Base-by-base conservation (phyloP, 2,888 invertebrate genomes). In the Resseliella maxima region DNA sequence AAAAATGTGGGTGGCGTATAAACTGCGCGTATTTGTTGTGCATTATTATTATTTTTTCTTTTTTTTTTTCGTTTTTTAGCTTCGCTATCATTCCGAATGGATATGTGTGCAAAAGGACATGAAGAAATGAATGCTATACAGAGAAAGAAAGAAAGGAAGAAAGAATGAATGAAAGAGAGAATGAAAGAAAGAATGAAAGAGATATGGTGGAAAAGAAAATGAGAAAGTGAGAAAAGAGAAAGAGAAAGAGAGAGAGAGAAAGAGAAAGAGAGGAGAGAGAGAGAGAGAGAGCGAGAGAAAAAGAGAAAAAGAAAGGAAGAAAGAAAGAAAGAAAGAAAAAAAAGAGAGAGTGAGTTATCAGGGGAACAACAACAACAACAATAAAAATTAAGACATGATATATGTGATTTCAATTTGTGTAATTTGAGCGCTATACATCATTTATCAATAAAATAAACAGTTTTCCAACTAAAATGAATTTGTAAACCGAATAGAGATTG, bases 21-120 rank as follows among this genome's bases (percentile, higher is more conserved):
- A 59, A 24, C 24, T 59, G 59, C 59, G 59, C 59, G 59, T 59
- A 59, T 59, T 59, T 59, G 59, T 59, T 59, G 59, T 59, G 59
- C 59, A 59, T 59, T n/a, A n/a, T n/a, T n/a, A n/a, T 15, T 50
- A 50, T 50, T 50, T 50, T 50, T 50, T 50, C 18, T 18, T 50
- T 2, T 50, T 15, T 18, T 50, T 2, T 15, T 50, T 45, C n/a
- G n/a, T n/a, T n/a, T n/a, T n/a, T n/a, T n/a, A n/a, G n/a, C n/a
- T n/a, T n/a, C n/a, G n/a, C n/a, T n/a, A n/a, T n/a, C n/a, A 10
- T 45, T 45, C 12, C 45, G 12, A 45, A 45, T 45, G 45, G 45
- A 45, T 45, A 12, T 8, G 59, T 59, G 27, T 59, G 27, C 27
- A 24, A 59, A 59, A 59, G 59, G 59, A 59, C 59, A 59, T 59